Evolutionary conservation across 2,888 invertebrate genomes (phyloP), one percentile per base, ranked within the genome.

Genomic region (Junonia oenone): DNA sequence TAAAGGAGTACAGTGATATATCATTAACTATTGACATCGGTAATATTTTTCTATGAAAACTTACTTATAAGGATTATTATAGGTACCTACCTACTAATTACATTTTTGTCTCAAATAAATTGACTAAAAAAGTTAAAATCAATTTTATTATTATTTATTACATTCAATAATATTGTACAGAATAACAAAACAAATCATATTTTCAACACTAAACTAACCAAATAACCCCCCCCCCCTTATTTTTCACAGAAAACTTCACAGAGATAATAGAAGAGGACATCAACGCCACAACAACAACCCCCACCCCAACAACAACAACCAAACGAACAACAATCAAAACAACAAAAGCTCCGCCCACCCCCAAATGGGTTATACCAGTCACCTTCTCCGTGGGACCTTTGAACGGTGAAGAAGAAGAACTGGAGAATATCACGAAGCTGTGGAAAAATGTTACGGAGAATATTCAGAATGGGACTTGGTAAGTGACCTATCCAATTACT

Each of bases 341-440:
- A 14, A 81, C 83, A 0, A 76, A 75, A 19, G 58, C 80, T 0
- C 81, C 84, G 0, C 79, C 80, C 0, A 63, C 72, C 0, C 80
- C 82, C 17, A 94, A 93, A 66, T 96, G 96, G 96, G 93, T 94
- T 63, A 93, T 96, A 60, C 96, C 96, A 0, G 90, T 96, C 48
- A 95, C 94, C 2, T 96, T 94, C 77, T 92, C 93, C 57, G 94
- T 94, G 2, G 94, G 94, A 50, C 92, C 93, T 0, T 50, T 83
- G 0, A 91, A 92, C 48, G 13, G 43, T 2, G 78, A 82, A 0
- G 81, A 91, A 35, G 90, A 77, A 0, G 76, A 79, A 3, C 78
- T 70, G n/a, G 80, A 81, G 1, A 87, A 88, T 33, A 61, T 77
- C 0, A 80, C 82, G 0, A 75, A 66, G 6, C 52, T 75, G 0